Evolutionary conservation across 2,797 vertebrate species (phyloP).

Genomic region (Labroides dimidiatus): DNA sequence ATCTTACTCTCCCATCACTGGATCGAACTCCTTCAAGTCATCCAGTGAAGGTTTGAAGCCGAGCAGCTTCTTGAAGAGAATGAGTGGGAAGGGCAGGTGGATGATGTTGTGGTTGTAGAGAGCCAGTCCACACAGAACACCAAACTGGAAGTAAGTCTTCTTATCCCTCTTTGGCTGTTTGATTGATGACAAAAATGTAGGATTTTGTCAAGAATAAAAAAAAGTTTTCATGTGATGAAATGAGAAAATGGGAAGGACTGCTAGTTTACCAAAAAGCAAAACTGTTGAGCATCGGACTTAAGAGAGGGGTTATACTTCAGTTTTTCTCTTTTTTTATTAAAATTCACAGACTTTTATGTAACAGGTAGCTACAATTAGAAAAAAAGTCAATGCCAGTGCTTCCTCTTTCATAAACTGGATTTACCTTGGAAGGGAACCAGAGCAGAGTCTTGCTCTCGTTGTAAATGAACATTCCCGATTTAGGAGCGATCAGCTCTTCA

Average conservation of each 20-base stretch:
- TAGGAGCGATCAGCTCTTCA: slow-evolving; percentile 86
- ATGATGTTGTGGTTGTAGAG: slow-evolving; percentile 94
- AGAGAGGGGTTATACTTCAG: too few species aligned
- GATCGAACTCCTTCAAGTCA: slow-evolving; percentile 92
- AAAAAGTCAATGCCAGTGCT: neutral
- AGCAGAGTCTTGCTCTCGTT: slow-evolving; percentile 88
- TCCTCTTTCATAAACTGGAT: neutral
- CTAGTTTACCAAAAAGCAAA: too few species aligned
- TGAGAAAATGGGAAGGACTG: neutral
- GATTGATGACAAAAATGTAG: slow-evolving; percentile 36
- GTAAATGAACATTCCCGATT: slow-evolving; percentile 90
- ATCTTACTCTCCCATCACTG: slow-evolving; percentile 85
- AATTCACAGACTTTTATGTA: neutral
- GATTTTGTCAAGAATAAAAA: neutral
- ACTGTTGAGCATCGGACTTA: too few species aligned
- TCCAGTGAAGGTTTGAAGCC: slow-evolving; percentile 89
- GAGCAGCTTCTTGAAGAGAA: slow-evolving; percentile 94
- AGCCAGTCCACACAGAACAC: slow-evolving; percentile 94
- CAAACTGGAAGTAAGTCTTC: slow-evolving; percentile 93
- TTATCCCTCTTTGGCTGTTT: slow-evolving; percentile 88
- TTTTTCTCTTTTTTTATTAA: too few species aligned
- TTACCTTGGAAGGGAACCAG: slow-evolving; percentile 95
- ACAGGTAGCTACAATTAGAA: neutral
- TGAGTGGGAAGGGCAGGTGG: slow-evolving; percentile 92
- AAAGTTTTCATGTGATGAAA: neutral